Percentiles rank a stretch among this genome's conserved stretches.
Evolutionary conservation across 1,140 invertebrate species (phyloP).

Genomic region (Halesus radiatus): DNA sequence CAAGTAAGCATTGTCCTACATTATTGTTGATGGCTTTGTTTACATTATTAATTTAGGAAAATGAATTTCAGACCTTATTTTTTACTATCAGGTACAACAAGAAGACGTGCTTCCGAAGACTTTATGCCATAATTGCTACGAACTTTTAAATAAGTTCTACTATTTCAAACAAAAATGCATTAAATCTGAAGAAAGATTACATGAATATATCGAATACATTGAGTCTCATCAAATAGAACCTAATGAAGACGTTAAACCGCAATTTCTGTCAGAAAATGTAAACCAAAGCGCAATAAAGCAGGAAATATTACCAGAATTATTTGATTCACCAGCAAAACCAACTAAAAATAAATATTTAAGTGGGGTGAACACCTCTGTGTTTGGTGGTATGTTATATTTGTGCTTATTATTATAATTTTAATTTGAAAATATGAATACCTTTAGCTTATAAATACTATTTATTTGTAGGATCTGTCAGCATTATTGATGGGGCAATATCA

Average conservation of each 20-base stretch:
- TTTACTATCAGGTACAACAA: slow-evolving; percentile 34
- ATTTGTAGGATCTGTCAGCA: neutral
- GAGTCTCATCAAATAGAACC: no score
- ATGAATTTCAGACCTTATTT: neutral
- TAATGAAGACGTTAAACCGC: slow-evolving; percentile 3
- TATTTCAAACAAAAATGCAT: slow-evolving; percentile 65
- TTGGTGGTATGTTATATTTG: neutral
- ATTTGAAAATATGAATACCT: no score
- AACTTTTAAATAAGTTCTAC: slow-evolving; percentile 61
- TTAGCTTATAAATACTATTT: neutral
- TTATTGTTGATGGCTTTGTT: slow-evolving; percentile 4
- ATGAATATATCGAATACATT: slow-evolving; percentile 28
- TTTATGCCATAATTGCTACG: slow-evolving; percentile 62
- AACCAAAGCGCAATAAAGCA: slow-evolving; percentile 43
- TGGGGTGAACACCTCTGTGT: neutral
- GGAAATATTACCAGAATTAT: slow-evolving; percentile 41
- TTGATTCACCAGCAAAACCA: slow-evolving; percentile 43
- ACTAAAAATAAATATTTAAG: slow-evolving; percentile 35
- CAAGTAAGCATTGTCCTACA: slow-evolving; percentile 59
- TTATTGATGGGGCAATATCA: neutral
- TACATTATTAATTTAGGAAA: neutral
- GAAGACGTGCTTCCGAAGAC: slow-evolving; percentile 60
- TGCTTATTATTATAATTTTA: no score
- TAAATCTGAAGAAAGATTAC: slow-evolving; percentile 62
- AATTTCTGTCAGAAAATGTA: neutral